A percentile compares a stretch with the other conserved stretches of the same genome.
Conservation (phyloP, 2,113 vertebrate species). For the Gobius niger region DNA sequence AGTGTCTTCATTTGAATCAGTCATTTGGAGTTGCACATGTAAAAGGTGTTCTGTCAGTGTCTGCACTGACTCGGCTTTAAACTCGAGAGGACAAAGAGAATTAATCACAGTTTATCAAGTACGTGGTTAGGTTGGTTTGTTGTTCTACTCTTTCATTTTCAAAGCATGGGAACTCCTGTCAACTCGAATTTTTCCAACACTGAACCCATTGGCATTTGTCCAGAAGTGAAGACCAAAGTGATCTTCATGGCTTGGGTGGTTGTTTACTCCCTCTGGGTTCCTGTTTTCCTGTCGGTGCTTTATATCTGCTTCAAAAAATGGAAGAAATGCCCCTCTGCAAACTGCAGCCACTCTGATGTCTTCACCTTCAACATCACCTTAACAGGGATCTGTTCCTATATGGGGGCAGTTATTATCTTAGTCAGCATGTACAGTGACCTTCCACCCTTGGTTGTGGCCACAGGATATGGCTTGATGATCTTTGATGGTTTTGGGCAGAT, state of each 20-base stretch:
- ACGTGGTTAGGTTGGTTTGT: too few species aligned
- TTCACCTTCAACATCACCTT: neutral
- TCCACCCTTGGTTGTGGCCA: accelerated
- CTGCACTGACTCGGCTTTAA: too few species aligned
- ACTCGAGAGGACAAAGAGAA: too few species aligned
- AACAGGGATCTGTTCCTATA: neutral
- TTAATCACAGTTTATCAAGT: too few species aligned
- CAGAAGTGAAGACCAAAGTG: too few species aligned
- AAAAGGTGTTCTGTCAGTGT: neutral
- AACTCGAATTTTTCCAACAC: too few species aligned
- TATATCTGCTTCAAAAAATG: neutral
- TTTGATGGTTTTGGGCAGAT: neutral
- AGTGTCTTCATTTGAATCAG: neutral
- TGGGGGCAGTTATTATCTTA: neutral
- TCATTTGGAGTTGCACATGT: neutral
- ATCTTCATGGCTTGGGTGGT: too few species aligned
- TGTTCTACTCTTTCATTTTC: too few species aligned
- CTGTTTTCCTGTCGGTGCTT: neutral
- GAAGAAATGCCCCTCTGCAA: neutral
- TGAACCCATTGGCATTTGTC: too few species aligned
- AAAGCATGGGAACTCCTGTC: too few species aligned
- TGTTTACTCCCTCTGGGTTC: neutral
- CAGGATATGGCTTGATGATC: neutral
- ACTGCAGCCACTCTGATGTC: neutral
- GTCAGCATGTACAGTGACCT: neutral